Evolutionary conservation across 2,113 vertebrate species (phyloP).

Genomic region (Cathartes aura): DNA sequence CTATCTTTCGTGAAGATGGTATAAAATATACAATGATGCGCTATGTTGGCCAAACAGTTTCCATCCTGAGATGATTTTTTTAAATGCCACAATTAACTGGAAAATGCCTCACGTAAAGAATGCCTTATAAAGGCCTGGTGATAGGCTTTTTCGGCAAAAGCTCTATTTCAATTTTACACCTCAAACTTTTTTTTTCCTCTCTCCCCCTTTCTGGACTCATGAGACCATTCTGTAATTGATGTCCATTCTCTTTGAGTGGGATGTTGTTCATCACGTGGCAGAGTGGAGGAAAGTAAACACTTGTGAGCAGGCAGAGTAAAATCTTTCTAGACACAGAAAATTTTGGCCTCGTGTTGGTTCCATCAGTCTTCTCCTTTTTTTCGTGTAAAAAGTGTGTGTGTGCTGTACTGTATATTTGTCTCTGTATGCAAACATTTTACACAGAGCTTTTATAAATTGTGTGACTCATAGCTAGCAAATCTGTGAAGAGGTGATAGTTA

Average conservation of each 20-base stretch:
- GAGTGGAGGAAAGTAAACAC: not conserved
- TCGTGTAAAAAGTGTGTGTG: fast-evolving
- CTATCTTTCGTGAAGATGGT: not conserved
- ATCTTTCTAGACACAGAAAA: not conserved
- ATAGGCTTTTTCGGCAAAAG: not conserved
- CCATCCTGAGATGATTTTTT: not conserved
- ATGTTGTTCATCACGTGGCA: not conserved
- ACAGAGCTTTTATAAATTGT: not conserved
- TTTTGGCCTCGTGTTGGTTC: not conserved
- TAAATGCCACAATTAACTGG: not conserved
- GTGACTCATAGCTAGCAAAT: not conserved
- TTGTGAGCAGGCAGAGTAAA: not conserved
- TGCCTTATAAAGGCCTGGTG: not conserved
- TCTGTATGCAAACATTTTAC: not conserved
- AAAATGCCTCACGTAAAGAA: fast-evolving
- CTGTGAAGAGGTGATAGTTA: not conserved
- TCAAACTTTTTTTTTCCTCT: not conserved
- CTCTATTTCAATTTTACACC: not conserved
- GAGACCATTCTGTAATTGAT: not conserved
- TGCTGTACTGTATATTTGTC: not conserved
- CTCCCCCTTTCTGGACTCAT: no score
- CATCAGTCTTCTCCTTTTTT: not conserved
- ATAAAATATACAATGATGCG: not conserved
- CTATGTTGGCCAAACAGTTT: not conserved
- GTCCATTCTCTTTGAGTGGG: not conserved